Evolutionary conservation across 2,113 vertebrate genomes (phyloP), one percentile per base, ranked within the genome.

Genomic region (Alligator sinensis): DNA sequence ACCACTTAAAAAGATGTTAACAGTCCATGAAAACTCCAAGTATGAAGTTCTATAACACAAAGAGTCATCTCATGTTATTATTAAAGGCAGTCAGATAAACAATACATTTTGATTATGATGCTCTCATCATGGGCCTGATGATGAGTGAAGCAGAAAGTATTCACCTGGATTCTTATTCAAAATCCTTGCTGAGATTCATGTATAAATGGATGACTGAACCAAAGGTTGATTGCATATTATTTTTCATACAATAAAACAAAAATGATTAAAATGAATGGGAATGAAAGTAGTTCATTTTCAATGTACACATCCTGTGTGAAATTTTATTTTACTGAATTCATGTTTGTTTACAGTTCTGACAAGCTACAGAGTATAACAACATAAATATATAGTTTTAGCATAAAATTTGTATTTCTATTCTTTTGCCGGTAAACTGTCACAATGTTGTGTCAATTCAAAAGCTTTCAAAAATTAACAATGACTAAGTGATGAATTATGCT

Each of bases 381-480:
- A 90, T 34, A 92, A 92, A 96, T 77, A 82, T 38, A 82, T 28
- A 91, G 90, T 28, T 47, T 47, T 80, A 92, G 80, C 4, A 21
- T 18, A 85, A 95, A 95, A 90, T 72, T 58, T 90, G 84, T 68
- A 70, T 90, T 84, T 90, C 63, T 91, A 87, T 89, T 93, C 90
- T 93, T 95, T 80, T 94, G 83, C 90, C 92, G 84, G 90, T 25
- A 94, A 95, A 94, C 87, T 95, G 93, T 93, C 95, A 95, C 94
- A 97, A 92, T 90, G 89, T 95, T 94, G 93, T 82, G 77, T 93
- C 95, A 85, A 93, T 92, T 93, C 91, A 95, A 95, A 95, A 87
- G 80, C 89, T 94, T 95, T 82, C 1, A 12, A 91, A 94, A 95
- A 91, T 82, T 89, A 95, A 90, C 60, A 75, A 66, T 95, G 93